Base-by-base conservation (phyloP, 64 coral and sea anemone species). In the Actinia equina region DNA sequence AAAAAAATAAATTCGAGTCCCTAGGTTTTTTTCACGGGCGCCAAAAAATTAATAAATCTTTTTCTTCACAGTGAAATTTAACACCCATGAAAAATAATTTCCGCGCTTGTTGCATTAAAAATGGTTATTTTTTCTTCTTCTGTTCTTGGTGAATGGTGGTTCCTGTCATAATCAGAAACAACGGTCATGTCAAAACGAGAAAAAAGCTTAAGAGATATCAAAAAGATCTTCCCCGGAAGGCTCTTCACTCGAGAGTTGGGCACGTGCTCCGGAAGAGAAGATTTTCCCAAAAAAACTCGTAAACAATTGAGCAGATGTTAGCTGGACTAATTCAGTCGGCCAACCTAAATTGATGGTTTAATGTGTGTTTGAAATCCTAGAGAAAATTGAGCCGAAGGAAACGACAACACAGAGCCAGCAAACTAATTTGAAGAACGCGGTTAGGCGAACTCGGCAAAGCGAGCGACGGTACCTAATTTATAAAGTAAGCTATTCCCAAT, bases 261-360 rank as follows among this genome's bases (percentile, higher is more conserved):
- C 94, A 97, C 94, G 94, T 97, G 94, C 86, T 59, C 64, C 85
- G 82, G 91, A 97, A 93, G 83, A 90, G 88, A 93, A 84, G 88
- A 97, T 97, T 97, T 97, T 97, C 94, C 94, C 91, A 88, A 93
- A 97, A 77, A 92, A 97, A 97, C 91, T 90, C 88, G 94, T 93
- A 97, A 97, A 97, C 94, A 97, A 93, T 93, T 87, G 81, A 87
- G 94, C 94, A 97, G 94, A 97, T 97, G 94, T 97, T 87, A 85
- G 88, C 77, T 77, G 62, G 62, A 85, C 85, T 88, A 52, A 92
- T 92, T 92, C 91, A 88, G 78, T 93, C 64, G 88, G 85, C 45
- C 89, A 58, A 85, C 82, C 64, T 71, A 92, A 97, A 97, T 97
- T 93, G 94, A 97, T 97, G 88, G 87, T 52, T 91, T 91, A 87